A percentile compares a stretch with the other conserved stretches of the same genome.
Evolutionary conservation across 2,113 vertebrate genomes (phyloP).

Genomic region (Columbina picui): DNA sequence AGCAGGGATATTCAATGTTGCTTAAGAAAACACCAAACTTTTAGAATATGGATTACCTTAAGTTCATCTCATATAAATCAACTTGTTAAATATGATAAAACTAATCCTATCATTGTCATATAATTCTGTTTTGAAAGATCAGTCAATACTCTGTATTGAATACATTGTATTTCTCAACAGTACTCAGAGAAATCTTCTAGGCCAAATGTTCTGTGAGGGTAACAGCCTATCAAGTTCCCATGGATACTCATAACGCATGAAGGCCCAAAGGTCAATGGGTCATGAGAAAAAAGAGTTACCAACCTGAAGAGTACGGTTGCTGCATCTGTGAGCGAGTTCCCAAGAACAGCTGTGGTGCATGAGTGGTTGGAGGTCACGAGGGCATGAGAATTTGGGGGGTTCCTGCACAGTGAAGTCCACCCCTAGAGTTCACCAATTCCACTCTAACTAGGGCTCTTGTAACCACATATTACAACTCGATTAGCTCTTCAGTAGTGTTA

Average conservation of each 20-base stretch:
- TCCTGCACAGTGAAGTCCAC: background rate
- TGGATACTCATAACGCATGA: constrained; percentile 40
- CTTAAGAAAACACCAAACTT: background rate
- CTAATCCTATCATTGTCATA: background rate
- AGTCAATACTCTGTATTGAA: background rate
- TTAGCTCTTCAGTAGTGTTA: background rate
- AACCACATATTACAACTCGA: background rate
- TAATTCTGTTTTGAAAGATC: background rate
- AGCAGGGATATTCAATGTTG: background rate
- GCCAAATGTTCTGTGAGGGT: background rate
- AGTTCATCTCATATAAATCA: background rate
- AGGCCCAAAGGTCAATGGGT: constrained; percentile 28
- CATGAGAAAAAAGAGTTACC: constrained; percentile 53
- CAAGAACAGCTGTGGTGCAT: background rate
- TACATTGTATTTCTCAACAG: background rate
- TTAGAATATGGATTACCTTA: background rate
- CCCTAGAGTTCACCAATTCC: background rate
- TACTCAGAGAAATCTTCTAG: background rate
- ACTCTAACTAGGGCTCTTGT: background rate
- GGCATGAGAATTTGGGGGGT: constrained; percentile 24
- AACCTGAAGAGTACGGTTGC: background rate
- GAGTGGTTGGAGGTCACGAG: constrained; percentile 1
- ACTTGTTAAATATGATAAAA: background rate
- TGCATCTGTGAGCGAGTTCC: background rate
- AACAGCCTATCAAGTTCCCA: constrained; percentile 35